Evolutionary conservation across 2,113 vertebrate species (phyloP), one percentile per base, ranked within the genome.

Genomic region (Heliornis fulica): DNA sequence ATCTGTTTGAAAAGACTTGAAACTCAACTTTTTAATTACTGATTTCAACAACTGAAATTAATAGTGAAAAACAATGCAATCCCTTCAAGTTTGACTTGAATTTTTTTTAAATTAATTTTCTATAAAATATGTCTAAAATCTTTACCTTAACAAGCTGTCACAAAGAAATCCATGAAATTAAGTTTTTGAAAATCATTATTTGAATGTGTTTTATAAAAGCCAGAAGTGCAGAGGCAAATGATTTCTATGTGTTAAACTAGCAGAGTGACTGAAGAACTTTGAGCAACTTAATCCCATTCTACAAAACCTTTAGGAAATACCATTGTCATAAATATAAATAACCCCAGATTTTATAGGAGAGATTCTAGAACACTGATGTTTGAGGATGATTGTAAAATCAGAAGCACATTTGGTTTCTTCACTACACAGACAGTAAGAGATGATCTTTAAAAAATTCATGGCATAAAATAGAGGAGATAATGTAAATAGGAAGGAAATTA

Each of bases 31-130:
- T 61, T 78, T 59, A 43, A 60, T 79, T 5, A 59, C 7, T 45
- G 16, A 57, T 68, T 66, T 83, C 13, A 59, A 59, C 20, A 61
- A 80, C 25, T 32, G 59, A 87, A 80, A 68, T 82, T 43, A 88
- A 36, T 12, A 53, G 21, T 32, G 17, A 71, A 59, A 50, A 16
- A 45, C 19, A 92, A 64, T 45, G 8, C 1, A 78, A 4, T 56
- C 51, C 31, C 9, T 72, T 57, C 18, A 71, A 57, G 7, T 32
- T 51, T 53, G 11, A 13, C 7, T 63, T 68, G 46, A 70, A 72
- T 34, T 41, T 4, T 15, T 80, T 56, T n/a, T 2, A 0, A 32
- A 19, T 1, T 11, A 34, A 15, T 17, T 0, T 57, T 50, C 51
- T 19, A 41, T 41, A 63, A 72, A 72, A 56, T 38, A 34, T 36